Conservation (phyloP, 64 coral and sea anemone species). For the Actinia equina region DNA sequence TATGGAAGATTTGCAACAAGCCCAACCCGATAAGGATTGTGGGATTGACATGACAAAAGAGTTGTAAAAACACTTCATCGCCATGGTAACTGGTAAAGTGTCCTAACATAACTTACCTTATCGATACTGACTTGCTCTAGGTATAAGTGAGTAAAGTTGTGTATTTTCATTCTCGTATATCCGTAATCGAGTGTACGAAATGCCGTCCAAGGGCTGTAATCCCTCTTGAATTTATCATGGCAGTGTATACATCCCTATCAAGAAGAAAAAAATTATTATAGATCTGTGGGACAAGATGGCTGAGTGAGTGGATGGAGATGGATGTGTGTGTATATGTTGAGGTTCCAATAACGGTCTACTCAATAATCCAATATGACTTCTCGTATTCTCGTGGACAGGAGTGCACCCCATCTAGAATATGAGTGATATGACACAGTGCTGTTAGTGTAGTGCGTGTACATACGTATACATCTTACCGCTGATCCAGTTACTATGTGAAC, state of each 20-base stretch:
- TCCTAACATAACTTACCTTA: slow-evolving; percentile 36
- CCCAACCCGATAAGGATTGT: too few species aligned
- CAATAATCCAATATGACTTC: too few species aligned
- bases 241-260: slow-evolving; percentile 82
- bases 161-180: slow-evolving; percentile 85
- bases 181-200: slow-evolving; percentile 96
- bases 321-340: too few species aligned
- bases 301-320: background rate
- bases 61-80: too few species aligned
- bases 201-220: slow-evolving; percentile 76
- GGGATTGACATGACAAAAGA: too few species aligned
- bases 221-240: slow-evolving; percentile 76
- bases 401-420: too few species aligned
- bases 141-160: slow-evolving; percentile 81
- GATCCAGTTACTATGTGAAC: slow-evolving; percentile 94
- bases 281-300: background rate
- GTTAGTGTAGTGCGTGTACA: too few species aligned
- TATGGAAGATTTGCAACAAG: too few species aligned
- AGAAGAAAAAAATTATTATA: background rate
- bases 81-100: too few species aligned
- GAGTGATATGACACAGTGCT: background rate
- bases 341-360: too few species aligned
- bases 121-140: slow-evolving; percentile 98
- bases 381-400: background rate
- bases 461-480: slow-evolving; percentile 55